phyloP scores from a whole-genome alignment of 2,888 invertebrate species.

The Pseudanteris insignis region DNA sequence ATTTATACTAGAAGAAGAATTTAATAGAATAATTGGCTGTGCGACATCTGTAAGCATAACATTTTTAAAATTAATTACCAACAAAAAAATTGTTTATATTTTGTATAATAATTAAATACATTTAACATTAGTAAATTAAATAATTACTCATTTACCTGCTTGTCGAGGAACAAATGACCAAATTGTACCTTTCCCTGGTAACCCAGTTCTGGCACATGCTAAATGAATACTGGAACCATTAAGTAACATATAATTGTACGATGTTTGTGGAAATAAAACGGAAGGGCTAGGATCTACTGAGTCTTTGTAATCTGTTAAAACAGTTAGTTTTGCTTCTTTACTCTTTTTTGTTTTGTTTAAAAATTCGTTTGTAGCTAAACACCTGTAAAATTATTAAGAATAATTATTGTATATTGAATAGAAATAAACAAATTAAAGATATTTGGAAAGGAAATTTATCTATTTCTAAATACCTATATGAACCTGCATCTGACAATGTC shows the following conservation, averaged over 20 bases:
- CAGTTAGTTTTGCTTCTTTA: conserved; percentile 61
- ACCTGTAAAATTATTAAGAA: conserved; percentile 54
- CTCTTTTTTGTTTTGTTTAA: conserved; percentile 63
- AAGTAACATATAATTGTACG: conserved; percentile 58
- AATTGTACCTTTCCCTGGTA: conserved; percentile 61
- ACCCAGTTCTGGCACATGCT: conserved; percentile 68
- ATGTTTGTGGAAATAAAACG: conserved; percentile 59
- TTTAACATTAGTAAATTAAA: too few species aligned
- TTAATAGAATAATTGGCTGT: conserved; percentile 55
- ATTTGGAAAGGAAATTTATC: too few species aligned
- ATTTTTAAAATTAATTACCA: too few species aligned
- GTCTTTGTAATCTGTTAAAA: conserved; percentile 47
- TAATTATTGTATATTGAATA: too few species aligned
- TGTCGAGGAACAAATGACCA: conserved; percentile 63
- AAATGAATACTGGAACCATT: conserved; percentile 65
- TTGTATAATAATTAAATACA: too few species aligned
- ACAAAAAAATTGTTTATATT: too few species aligned
- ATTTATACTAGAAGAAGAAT: conserved; percentile 58
- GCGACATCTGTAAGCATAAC: conserved; percentile 41
- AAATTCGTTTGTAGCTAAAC: conserved; percentile 63
- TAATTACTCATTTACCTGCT: conserved; percentile 46
- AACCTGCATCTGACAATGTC: conserved; percentile 67
- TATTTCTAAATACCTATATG: conserved; percentile 64
- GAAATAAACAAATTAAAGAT: too few species aligned
- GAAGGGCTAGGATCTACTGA: conserved; percentile 11